A percentile compares a stretch with the other conserved stretches of the same genome.
Evolutionary conservation across 2,797 vertebrate genomes (phyloP).

Genomic region (Loriculus beryllinus): DNA sequence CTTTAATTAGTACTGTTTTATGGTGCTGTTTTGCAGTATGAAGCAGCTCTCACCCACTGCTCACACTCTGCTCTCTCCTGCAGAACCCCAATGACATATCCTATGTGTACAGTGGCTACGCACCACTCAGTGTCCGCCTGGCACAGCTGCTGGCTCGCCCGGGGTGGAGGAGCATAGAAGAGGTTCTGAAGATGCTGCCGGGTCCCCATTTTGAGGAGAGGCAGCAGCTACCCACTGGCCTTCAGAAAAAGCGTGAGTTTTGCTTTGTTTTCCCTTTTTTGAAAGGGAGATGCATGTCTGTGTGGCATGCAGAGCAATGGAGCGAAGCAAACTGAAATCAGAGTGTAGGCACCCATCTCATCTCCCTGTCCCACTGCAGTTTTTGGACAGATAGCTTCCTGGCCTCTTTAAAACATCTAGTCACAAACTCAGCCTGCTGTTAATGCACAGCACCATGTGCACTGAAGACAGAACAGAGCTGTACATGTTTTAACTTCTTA

Average conservation of each 20-base stretch:
- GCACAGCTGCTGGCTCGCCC: slow-evolving; percentile 92
- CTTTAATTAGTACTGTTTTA: fast-evolving
- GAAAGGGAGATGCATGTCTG: not conserved
- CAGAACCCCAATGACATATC: slow-evolving; percentile 98
- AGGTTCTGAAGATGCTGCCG: slow-evolving; percentile 94
- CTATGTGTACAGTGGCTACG: slow-evolving; percentile 96
- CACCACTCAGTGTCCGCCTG: slow-evolving; percentile 91
- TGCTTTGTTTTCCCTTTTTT: not conserved
- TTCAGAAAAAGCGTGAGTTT: slow-evolving; percentile 80
- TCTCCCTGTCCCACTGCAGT: not conserved
- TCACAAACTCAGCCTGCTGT: not conserved
- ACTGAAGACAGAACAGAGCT: not conserved
- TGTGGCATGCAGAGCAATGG: not conserved
- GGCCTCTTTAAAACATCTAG: not conserved
- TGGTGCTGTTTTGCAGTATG: not conserved
- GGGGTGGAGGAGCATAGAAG: slow-evolving; percentile 97
- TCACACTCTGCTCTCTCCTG: not conserved
- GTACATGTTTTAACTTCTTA: not conserved
- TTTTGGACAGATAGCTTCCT: not conserved
- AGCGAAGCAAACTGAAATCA: not conserved
- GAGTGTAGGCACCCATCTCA: not conserved
- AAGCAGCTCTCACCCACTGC: not conserved
- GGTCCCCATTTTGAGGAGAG: slow-evolving; percentile 97
- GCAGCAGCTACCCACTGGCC: slow-evolving; percentile 88
- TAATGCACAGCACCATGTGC: not conserved